Evolutionary conservation across 1,140 invertebrate species (phyloP), one percentile per base, ranked within the genome.

Genomic region (Euura saliciscinereae): DNA sequence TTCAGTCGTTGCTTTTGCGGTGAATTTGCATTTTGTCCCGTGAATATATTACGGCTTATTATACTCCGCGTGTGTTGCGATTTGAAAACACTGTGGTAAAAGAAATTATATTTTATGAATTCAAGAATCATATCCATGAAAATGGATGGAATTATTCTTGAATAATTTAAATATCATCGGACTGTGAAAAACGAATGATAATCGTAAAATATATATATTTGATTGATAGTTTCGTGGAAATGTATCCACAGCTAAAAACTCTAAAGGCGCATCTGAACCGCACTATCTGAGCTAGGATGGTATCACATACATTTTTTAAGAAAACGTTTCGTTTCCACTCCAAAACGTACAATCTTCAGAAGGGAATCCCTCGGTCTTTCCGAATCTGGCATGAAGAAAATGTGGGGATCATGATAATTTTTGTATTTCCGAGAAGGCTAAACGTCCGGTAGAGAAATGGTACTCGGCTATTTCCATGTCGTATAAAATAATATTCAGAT

Each of bases 31-130:
- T 59, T 59, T 59, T 59, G 51, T 8, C 28, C 28, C 51, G 51
- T 59, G 51, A 59, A 59, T 59, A 59, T n/a, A 59, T 59, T 59
- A 59, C 5, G 13, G 51, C 51, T 59, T 59, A 59, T 59, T 59
- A 59, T 59, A 59, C 51, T n/a, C 3, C 51, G 13, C 10, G 51
- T 59, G 8, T 59, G 8, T 8, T 6, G 51, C 51, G 6, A 11
- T 59, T 59, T n/a, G 2, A 59, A n/a, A 59, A 4, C 51, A 59
- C 10, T 11, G 13, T 59, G 28, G 28, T 28, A 59, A 59, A 59
- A 11, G 13, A 59, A 59, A 59, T 59, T 59, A 28, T 28, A 28
- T 28, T 28, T 28, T 28, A 28, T 28, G 28, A 28, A 28, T 28
- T 28, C 28, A 28, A 28, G 28, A 28, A 28, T 1, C 28, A 28